Evolutionary conservation across 2,797 vertebrate genomes (phyloP), one percentile per base, ranked within the genome.

Genomic region (Tokudaia muenninki): DNA sequence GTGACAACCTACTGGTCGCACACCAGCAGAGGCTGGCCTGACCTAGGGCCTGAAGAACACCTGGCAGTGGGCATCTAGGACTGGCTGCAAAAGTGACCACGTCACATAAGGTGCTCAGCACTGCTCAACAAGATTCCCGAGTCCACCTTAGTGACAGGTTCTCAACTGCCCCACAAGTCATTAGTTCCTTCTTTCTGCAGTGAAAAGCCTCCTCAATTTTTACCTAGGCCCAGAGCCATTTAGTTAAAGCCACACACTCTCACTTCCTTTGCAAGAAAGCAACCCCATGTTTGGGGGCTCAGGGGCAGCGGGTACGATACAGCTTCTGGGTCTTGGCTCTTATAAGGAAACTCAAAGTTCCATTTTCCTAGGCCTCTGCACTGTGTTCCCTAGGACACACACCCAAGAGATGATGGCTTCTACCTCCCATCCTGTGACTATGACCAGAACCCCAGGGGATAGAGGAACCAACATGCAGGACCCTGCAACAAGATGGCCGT

Each of bases 1-100:
- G 21, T 24, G 41, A 47, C 78, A 65, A 79, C 61, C 47, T 47
- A 13, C 65, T 21, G 50, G 74, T 41, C 44, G 37, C 24, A 52
- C 0, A 3, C 29, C 41, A 44, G 55, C 0, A 14, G 3, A 87
- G 8, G 78, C 70, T 1, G 0, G 41, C 13, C 0, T 31, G 37
- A 63, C 59, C 81, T 2, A 12, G 59, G 37, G 4, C 81, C 57
- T 19, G 26, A 31, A 83, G 37, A 9, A 37, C n/a, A 79, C 47
- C 31, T 34, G 31, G 78, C 81, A 44, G 80, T 82, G 80, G 80
- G n/a, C 1, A 1, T 37, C n/a, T 26, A 41, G 34, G 22, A 26
- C 12, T 75, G 80, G 57, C 80, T 82, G 55, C 24, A 41, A 41
- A 41, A 26, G 22, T 61, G 80, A 55, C 79, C 8, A 17, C 13